Evolutionary conservation across 2,797 vertebrate species (phyloP).

Genomic region (Sarcoramphus papa): DNA sequence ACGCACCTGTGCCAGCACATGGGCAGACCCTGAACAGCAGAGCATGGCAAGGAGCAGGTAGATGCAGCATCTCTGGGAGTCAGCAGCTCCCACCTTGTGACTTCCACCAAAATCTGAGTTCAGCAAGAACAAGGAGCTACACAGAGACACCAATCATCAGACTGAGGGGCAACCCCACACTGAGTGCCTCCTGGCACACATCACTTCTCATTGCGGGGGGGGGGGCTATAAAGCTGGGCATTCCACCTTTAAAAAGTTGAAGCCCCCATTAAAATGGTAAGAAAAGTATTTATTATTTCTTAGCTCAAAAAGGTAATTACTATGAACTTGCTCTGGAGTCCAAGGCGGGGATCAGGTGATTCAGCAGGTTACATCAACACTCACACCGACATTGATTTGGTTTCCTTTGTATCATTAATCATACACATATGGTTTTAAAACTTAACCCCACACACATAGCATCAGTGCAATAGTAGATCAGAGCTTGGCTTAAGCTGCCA

Average conservation of each 20-base stretch:
- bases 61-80: fast-evolving
- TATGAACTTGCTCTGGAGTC: not conserved
- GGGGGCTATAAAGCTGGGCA: too few relatives aligned
- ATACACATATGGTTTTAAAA: not conserved
- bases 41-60: not conserved
- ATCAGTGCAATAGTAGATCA: not conserved
- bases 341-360: not conserved
- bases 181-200: fast-evolving
- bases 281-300: not conserved
- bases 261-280: not conserved
- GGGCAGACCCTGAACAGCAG: not conserved
- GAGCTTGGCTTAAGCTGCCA: not conserved
- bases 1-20: fast-evolving
- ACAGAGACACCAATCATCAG: not conserved
- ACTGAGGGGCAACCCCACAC: fast-evolving
- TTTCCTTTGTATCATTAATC: not conserved
- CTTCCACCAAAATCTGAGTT: not conserved
- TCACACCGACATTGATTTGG: not conserved
- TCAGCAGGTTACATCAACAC: not conserved
- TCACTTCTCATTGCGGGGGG: not conserved
- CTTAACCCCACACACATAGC: not conserved
- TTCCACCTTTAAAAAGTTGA: not conserved
- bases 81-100: not conserved
- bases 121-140: not conserved
- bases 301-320: not conserved